phyloP scores from a whole-genome alignment of 2,113 vertebrate species.

The Vidua chalybeata region DNA sequence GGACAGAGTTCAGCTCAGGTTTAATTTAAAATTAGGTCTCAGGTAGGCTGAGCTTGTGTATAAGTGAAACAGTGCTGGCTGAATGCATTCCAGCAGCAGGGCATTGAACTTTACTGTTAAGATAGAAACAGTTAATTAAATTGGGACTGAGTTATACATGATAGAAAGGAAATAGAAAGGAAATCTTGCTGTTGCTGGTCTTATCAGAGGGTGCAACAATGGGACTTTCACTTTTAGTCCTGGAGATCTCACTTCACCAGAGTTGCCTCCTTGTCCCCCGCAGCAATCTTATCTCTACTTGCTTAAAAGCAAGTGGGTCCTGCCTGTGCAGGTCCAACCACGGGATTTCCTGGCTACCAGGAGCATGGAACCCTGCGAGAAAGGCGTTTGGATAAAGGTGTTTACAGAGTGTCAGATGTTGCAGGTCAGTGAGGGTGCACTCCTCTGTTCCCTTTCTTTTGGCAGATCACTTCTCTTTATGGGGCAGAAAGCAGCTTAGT shows the following conservation, averaged over 20 bases:
- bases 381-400: background rate
- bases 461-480: background rate
- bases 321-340: background rate
- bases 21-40: background rate
- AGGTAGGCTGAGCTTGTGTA: background rate
- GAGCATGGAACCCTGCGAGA: accelerated
- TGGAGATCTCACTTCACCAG: background rate
- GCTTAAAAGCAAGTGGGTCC: background rate
- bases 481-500: background rate
- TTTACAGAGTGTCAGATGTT: background rate
- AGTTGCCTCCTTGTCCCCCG: background rate
- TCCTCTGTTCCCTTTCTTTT: background rate
- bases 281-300: background rate
- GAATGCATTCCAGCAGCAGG: background rate
- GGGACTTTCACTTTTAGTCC: background rate
- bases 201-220: background rate
- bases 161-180: background rate
- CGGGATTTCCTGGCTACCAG: background rate
- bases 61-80: background rate
- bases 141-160: background rate
- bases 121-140: background rate
- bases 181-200: background rate
- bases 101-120: background rate
- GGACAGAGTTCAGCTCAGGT: background rate
- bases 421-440: accelerated